A percentile compares a stretch with the other conserved stretches of the same genome.
Conservation (phyloP, 2,113 vertebrate species). For the Mustela lutreola region DNA sequence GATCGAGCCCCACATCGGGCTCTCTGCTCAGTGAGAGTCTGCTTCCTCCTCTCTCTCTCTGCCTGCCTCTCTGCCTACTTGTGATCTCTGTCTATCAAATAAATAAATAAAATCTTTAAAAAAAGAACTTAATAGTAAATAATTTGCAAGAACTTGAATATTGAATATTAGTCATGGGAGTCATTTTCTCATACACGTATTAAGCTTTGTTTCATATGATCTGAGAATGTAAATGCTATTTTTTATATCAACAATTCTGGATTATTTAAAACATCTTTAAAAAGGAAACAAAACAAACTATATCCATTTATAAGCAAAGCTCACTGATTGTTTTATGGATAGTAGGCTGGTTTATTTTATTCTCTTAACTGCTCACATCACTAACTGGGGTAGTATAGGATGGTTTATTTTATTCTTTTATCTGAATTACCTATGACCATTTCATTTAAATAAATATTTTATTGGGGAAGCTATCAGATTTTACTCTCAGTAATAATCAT, state of each 20-base stretch:
- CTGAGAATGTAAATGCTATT: background rate
- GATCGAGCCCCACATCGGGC: no score
- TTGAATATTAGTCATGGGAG: background rate
- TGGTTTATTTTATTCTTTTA: constrained; percentile 43
- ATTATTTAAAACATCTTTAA: background rate
- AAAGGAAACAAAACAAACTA: background rate
- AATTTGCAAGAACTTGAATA: constrained; percentile 16
- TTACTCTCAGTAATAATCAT: background rate
- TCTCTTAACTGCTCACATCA: background rate
- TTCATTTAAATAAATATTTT: constrained; percentile 56
- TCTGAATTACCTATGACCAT: constrained; percentile 12
- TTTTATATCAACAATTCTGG: background rate
- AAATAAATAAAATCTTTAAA: background rate
- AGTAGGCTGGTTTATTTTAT: constrained; percentile 15
- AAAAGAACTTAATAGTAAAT: constrained; percentile 58
- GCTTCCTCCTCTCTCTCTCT: no score
- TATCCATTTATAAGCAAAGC: background rate
- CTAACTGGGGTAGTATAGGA: background rate
- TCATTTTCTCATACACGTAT: background rate
- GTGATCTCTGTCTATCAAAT: no score
- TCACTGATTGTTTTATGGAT: background rate
- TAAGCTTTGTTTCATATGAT: background rate
- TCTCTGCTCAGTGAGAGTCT: no score
- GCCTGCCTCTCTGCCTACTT: no score
- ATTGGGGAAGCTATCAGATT: background rate